Evolutionary conservation across 2,888 invertebrate species (phyloP).

Genomic region (Allygus modestus): DNA sequence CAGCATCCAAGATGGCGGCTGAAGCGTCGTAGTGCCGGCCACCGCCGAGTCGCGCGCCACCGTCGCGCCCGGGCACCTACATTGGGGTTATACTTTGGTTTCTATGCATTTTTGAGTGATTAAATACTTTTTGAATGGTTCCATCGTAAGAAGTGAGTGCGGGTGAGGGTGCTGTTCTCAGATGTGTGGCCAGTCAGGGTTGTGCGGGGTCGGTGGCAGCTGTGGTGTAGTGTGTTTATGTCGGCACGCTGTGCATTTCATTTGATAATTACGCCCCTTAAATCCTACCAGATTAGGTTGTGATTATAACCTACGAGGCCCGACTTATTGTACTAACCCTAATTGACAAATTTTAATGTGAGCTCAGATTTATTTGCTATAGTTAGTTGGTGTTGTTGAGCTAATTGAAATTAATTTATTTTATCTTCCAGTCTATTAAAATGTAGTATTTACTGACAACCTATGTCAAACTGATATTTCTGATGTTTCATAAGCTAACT

Average conservation of each 20-base stretch:
- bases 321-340: not conserved
- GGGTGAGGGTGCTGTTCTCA: not conserved
- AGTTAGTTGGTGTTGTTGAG: too few relatives aligned
- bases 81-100: constrained; percentile 54
- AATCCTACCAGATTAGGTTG: constrained; percentile 34
- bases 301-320: constrained; percentile 7
- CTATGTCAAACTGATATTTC: too few relatives aligned
- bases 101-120: constrained; percentile 50
- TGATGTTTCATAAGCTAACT: too few relatives aligned
- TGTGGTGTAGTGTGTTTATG: constrained; percentile 22
- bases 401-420: too few relatives aligned
- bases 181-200: not conserved
- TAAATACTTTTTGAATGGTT: constrained; percentile 37
- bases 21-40: constrained; percentile 62
- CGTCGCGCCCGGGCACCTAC: constrained; percentile 55
- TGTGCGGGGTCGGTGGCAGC: not conserved
- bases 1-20: constrained; percentile 64
- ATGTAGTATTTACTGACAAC: too few relatives aligned
- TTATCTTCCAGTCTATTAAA: too few relatives aligned
- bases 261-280: constrained; percentile 53
- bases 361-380: not conserved
- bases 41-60: constrained; percentile 52
- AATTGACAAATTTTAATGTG: not conserved
- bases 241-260: constrained; percentile 41
- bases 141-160: not conserved